phyloP scores from a whole-genome alignment of 2,888 invertebrate species.

The Dichetophora obliterata region DNA sequence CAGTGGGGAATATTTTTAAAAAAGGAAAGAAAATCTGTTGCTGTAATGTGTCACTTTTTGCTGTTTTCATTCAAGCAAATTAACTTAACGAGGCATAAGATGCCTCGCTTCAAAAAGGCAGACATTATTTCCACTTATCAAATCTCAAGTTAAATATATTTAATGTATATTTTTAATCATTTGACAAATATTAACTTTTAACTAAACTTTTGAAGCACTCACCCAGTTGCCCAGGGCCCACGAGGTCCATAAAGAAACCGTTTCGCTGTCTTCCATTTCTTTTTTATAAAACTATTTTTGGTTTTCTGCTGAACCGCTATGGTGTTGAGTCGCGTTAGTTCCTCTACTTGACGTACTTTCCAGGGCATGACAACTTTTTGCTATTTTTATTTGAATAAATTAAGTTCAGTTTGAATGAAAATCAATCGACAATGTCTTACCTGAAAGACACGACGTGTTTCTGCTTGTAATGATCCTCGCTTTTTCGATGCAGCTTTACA shows the following conservation, averaged over 20 bases:
- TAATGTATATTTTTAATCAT: background rate
- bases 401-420: background rate
- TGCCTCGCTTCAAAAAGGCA: too few species aligned
- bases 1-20: too few species aligned
- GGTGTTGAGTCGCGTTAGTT: conserved; percentile 71
- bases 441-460: conserved; percentile 73
- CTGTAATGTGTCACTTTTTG: too few species aligned
- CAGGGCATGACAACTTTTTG: conserved; percentile 72
- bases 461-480: conserved; percentile 72
- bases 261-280: conserved; percentile 73
- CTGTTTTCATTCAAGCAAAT: too few species aligned
- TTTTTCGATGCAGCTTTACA: conserved; percentile 73
- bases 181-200: background rate
- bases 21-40: too few species aligned
- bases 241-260: conserved; percentile 72
- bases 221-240: conserved; percentile 71
- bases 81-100: background rate
- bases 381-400: conserved; percentile 56
- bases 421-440: conserved; percentile 53
- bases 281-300: conserved; percentile 70
- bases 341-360: conserved; percentile 71
- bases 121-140: too few species aligned
- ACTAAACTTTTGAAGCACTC: conserved; percentile 51
- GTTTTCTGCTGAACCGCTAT: conserved; percentile 70
- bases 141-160: too few species aligned